Percentiles rank a stretch among this genome's conserved stretches.
phyloP scores from a whole-genome alignment of 2,113 vertebrate genomes.

The Galemys pyrenaicus region DNA sequence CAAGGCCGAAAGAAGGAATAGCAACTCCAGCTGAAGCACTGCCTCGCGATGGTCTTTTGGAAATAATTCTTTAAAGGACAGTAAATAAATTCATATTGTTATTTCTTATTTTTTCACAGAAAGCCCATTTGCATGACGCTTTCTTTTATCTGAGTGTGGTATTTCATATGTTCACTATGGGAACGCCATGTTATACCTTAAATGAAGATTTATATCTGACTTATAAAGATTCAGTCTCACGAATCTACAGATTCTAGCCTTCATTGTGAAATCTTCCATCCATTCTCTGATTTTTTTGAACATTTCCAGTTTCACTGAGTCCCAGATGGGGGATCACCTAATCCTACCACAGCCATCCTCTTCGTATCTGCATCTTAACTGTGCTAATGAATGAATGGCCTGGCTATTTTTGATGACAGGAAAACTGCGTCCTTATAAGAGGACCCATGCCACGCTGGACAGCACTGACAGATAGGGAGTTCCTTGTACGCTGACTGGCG shows the following conservation, averaged over 20 bases:
- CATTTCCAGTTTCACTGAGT: background rate
- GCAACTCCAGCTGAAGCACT: background rate
- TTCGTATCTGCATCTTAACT: background rate
- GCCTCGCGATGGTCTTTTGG: background rate
- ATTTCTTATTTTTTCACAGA: constrained; percentile 27
- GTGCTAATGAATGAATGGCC: background rate
- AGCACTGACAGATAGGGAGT: background rate
- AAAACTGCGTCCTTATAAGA: background rate
- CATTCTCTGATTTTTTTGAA: background rate
- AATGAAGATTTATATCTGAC: background rate
- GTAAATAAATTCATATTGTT: constrained; percentile 27
- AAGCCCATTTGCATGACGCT: background rate
- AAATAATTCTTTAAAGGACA: constrained; percentile 45
- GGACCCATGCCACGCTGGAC: background rate
- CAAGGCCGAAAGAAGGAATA: background rate
- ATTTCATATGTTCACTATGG: background rate
- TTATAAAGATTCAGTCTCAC: background rate
- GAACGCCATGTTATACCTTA: background rate
- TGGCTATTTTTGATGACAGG: background rate
- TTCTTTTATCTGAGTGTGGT: constrained; percentile 4
- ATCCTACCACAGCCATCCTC: background rate
- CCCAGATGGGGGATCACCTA: background rate
- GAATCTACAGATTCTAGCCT: background rate
- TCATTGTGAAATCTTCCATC: background rate
- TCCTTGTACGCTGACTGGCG: background rate